phyloP scores from a whole-genome alignment of 1,140 invertebrate species.

The Cyclina sinensis region DNA sequence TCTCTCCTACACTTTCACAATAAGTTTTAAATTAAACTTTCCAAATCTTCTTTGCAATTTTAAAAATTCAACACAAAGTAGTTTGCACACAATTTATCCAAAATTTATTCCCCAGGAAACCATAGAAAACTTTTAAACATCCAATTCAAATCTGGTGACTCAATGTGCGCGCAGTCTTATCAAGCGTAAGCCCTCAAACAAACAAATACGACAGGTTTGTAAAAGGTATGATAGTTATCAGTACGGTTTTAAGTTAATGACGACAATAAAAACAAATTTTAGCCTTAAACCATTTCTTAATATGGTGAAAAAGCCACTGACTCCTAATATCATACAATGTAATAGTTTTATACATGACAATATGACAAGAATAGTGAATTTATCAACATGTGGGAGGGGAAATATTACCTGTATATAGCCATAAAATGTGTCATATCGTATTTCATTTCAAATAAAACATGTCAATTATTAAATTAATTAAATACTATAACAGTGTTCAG shows the following conservation, averaged over 20 bases:
- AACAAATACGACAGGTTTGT: slow-evolving; percentile 1
- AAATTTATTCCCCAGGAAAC: slow-evolving; percentile 2
- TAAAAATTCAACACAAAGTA: no score
- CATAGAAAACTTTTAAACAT: neutral
- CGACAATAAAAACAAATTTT: slow-evolving; percentile 22
- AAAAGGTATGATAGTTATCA: slow-evolving; percentile 21
- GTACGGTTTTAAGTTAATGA: neutral
- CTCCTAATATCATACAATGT: neutral
- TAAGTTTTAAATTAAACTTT: no score
- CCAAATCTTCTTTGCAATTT: no score
- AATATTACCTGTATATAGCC: neutral
- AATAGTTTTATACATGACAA: neutral
- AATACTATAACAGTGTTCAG: neutral
- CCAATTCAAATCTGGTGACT: slow-evolving; percentile 18
- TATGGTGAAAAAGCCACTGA: neutral
- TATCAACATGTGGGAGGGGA: slow-evolving; percentile 1
- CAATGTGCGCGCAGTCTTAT: neutral
- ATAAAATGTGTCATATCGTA: neutral
- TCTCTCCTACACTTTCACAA: no score
- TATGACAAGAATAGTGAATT: slow-evolving; percentile 1
- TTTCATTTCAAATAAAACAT: neutral
- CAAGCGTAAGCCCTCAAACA: neutral
- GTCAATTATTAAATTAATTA: slow-evolving; percentile 6
- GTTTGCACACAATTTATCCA: neutral
- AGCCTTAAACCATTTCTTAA: slow-evolving; percentile 17